These are phyloP conservation scores for Catamblyrhynchus diadema DNA, from an alignment of 2,797 vertebrate genomes.

Conservation along the genomic window DNA sequence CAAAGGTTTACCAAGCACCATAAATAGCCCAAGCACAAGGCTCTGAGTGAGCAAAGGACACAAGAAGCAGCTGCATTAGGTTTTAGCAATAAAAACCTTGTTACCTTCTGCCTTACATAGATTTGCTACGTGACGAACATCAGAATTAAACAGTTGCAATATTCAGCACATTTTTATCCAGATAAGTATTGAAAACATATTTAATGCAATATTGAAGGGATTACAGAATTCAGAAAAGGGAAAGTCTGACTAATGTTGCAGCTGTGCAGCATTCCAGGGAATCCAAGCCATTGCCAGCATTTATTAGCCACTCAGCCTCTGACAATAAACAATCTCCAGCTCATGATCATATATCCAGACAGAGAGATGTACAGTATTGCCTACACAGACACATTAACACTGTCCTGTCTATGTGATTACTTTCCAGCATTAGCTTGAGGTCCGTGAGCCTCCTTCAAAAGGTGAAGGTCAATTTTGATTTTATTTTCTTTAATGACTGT, in stretches of 20 bases:
- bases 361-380: not conserved
- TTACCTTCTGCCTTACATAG: slow-evolving; percentile 66
- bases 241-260: slow-evolving; percentile 77
- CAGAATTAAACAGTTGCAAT: slow-evolving; percentile 76
- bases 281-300: slow-evolving; percentile 66
- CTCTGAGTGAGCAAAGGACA: not conserved
- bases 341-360: slow-evolving; percentile 46
- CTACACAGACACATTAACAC: slow-evolving; percentile 28
- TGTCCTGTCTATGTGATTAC: not conserved
- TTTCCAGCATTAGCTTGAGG: not conserved
- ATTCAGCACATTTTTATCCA: slow-evolving; percentile 80
- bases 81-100: slow-evolving; percentile 44
- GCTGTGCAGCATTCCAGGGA: slow-evolving; percentile 69
- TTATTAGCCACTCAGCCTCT: slow-evolving; percentile 69
- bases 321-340: slow-evolving; percentile 70
- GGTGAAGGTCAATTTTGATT: not conserved
- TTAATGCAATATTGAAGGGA: slow-evolving; percentile 77
- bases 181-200: slow-evolving; percentile 84
- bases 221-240: slow-evolving; percentile 74
- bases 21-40: slow-evolving; percentile 57
- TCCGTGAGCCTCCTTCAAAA: not conserved
- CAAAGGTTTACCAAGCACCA: slow-evolving; percentile 37
- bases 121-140: slow-evolving; percentile 75
- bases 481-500: not conserved
- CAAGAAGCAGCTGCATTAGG: not conserved